Evolutionary conservation across 2,797 vertebrate species (phyloP).

Genomic region (Tinamus major): DNA sequence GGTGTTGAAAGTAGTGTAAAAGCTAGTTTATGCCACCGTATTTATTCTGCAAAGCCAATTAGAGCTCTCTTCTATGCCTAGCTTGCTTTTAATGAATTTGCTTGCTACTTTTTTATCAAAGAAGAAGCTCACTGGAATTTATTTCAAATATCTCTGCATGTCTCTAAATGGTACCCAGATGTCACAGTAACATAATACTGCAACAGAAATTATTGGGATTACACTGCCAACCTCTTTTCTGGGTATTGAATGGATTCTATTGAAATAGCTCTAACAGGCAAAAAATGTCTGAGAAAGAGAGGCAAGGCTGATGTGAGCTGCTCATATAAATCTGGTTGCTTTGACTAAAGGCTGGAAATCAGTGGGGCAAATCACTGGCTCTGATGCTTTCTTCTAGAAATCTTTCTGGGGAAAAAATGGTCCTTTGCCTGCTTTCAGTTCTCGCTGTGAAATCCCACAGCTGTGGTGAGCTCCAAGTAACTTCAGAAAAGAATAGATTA

Average conservation of each 20-base stretch:
- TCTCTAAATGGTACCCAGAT: not conserved
- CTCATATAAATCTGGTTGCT: not conserved
- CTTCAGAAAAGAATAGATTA: not conserved
- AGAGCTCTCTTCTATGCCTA: not conserved
- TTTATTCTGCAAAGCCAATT: not conserved
- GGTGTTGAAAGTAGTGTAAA: not conserved
- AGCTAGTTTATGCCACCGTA: not conserved
- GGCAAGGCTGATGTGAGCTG: not conserved
- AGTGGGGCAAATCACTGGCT: not conserved
- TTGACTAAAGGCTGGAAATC: conserved; percentile 4
- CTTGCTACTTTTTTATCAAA: conserved; percentile 17
- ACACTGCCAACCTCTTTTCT: not conserved
- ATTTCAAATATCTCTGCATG: not conserved
- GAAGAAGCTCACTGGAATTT: not conserved
- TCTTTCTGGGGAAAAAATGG: not conserved
- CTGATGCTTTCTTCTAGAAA: not conserved
- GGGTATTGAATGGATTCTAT: not conserved
- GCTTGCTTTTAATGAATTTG: not conserved
- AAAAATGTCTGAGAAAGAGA: not conserved
- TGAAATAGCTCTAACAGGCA: not conserved
- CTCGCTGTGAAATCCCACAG: not conserved
- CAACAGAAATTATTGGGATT: not conserved
- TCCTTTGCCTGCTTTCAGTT: not conserved
- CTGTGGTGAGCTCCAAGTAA: not conserved
- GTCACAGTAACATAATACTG: not conserved